Evolutionary conservation across 2,888 invertebrate genomes (phyloP).

Genomic region (Eremobia ochroleuca): DNA sequence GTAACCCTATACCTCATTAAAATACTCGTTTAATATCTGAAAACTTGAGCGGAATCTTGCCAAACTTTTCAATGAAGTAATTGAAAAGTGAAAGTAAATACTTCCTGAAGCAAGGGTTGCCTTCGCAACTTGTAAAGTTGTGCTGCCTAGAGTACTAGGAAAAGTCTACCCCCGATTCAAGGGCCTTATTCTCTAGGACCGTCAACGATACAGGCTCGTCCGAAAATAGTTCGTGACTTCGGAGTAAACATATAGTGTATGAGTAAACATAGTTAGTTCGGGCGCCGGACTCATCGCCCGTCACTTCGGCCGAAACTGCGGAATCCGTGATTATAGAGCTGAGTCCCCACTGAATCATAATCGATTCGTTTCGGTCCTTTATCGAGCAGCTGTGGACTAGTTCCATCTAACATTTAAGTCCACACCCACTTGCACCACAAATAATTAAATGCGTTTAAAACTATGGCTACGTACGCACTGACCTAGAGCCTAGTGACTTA

Average conservation of each 20-base stretch:
- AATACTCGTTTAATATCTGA: conserved; percentile 34
- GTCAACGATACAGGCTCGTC: no score
- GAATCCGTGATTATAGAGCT: no score
- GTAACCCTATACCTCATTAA: conserved; percentile 48
- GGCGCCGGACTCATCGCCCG: no score
- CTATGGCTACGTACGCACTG: no score
- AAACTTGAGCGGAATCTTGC: conserved; percentile 35
- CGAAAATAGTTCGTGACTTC: no score
- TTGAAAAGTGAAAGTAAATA: conserved; percentile 44
- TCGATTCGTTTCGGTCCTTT: neutral
- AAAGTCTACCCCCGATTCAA: neutral
- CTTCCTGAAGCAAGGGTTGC: conserved; percentile 33
- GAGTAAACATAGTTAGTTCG: no score
- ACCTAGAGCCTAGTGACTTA: no score
- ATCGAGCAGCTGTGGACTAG: neutral
- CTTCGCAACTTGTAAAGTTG: conserved; percentile 8
- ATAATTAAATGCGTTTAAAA: no score
- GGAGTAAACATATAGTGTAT: no score
- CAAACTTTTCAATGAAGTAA: conserved; percentile 47
- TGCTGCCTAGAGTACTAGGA: neutral
- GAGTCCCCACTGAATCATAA: no score
- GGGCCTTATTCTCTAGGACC: no score
- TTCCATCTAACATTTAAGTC: neutral
- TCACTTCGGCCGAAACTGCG: no score
- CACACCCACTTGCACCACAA: neutral